Evolutionary conservation across 1,140 invertebrate genomes (phyloP), one percentile per base, ranked within the genome.

Genomic region (Drosophila truncata): DNA sequence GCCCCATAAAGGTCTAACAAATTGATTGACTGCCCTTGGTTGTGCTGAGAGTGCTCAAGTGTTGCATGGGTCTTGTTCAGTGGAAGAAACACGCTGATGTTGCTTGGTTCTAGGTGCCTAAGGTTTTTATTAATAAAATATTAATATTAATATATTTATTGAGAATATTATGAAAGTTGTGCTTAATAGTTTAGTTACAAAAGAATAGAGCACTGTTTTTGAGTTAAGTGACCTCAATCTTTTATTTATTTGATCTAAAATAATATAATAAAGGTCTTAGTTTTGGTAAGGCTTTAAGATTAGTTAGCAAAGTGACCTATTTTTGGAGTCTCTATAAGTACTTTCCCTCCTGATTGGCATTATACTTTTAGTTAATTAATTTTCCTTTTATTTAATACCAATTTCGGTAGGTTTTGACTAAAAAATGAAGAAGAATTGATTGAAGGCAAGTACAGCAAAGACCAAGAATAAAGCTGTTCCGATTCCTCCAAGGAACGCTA

Each of bases 1-100:
- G 42, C 14, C 14, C 16, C 41, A 29, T 66, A 14, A 14, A 47
- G 23, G 64, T 70, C 14, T 18, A 46, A n/a, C 55, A 13, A 79
- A 72, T 78, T 44, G 59, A 78, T 65, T 54, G 33, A 71, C 31
- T 58, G 18, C 16, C 18, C 55, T 73, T 75, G 14, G 31, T 3
- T 27, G 11, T 35, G 42, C 18, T 20, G 20, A 5, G 27, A 0
- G 37, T 13, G 4, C n/a, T 29, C 27, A 20, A 1, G 16, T n/a
- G 23, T 2, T 31, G 11, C 11, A 0, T 25, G 7, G 9, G 10
- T 57, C 44, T 52, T 2, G 44, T 14, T 20, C 13, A 42, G 35
- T 27, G 4, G 9, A 4, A n/a, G 16, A 41, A n/a, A n/a, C 14
- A 31, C 31, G n/a, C 35, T 63, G 33, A 25, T 29, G 27, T 3